A percentile compares a stretch with the other conserved stretches of the same genome.
These are phyloP conservation scores for Helostoma temminkii DNA, from an alignment of 2,797 vertebrate species.

Conservation along the genomic window DNA sequence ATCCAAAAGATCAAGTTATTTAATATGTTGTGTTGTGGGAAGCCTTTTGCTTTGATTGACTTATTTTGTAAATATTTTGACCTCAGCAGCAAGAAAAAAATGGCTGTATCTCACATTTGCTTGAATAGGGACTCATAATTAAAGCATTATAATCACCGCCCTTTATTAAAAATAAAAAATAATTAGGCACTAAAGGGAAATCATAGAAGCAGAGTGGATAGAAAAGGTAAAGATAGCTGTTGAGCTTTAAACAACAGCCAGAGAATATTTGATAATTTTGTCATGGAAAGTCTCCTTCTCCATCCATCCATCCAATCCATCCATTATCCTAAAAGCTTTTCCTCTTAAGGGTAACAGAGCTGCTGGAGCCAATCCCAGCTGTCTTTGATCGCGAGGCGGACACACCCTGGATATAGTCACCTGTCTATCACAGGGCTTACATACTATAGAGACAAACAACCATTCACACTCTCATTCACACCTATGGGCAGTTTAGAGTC, in stretches of 20 bases:
- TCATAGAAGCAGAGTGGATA: constrained; percentile 26
- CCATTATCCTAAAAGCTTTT: too few species aligned
- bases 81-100: constrained; percentile 67
- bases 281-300: constrained; percentile 23
- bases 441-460: too few species aligned
- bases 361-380: too few species aligned
- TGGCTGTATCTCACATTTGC: constrained; percentile 78
- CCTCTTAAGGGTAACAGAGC: too few species aligned
- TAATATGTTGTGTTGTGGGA: constrained; percentile 61
- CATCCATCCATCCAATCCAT: too few species aligned
- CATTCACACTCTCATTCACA: too few species aligned
- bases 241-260: constrained; percentile 12
- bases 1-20: constrained; percentile 80
- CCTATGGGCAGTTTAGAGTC: too few species aligned
- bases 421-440: too few species aligned
- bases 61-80: constrained; percentile 87
- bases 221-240: constrained; percentile 10
- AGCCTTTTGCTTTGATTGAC: constrained; percentile 78
- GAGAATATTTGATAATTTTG: constrained; percentile 20
- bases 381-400: too few species aligned
- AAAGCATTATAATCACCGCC: constrained; percentile 5
- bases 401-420: too few species aligned
- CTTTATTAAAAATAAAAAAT: constrained; percentile 15
- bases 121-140: constrained; percentile 60
- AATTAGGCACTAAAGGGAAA: not conserved